Base-by-base conservation (phyloP, 2,888 invertebrate genomes). In the Sisyra nigra region DNA sequence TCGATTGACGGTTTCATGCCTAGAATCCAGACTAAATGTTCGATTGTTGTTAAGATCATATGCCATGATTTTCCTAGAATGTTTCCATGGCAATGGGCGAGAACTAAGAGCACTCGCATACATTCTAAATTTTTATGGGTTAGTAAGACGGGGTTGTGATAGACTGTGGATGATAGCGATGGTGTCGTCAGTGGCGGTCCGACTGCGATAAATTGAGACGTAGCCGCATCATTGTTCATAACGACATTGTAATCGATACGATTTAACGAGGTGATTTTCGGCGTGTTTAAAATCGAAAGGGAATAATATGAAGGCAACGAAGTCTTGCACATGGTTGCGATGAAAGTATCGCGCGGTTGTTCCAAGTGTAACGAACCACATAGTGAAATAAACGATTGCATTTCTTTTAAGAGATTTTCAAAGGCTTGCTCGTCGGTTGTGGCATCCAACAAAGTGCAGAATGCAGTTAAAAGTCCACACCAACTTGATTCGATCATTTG, bases 101-200 rank as follows among this genome's bases (percentile, higher is more conserved):
- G 69, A 53, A 80, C 76, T 38, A 98, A 69, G 40, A 98, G 67
- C 0, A 94, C 86, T 48, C 91, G 72, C 85, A 97, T 94, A 24
- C 94, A 93, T 54, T 96, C 92, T 45, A 98, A 73, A 72, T 98
- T 98, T 55, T 97, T 94, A 0, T 93, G 86, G 3, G 96, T 97
- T 55, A 98, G 69, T 92, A 96, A 93, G 43, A 97, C 96, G 34
- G 82, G 81, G 10, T 79, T 79, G 58, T 85, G 84, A 56, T 86
- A 85, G 44, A 84, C 80, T 31, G 81, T 81, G 42, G 78, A 74
- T 3, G 86, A 83, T 43, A 82, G 63, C 3, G 83, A 75, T 2
- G 85, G 79, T 5, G 87, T 86, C 2, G 92, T 92, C 50, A 96
- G 66, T 15, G 94, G 89, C 1, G 94, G 93, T 17, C 97, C 97